Conservation (phyloP, 1,140 invertebrate genomes). For the Saccostrea glomerata region DNA sequence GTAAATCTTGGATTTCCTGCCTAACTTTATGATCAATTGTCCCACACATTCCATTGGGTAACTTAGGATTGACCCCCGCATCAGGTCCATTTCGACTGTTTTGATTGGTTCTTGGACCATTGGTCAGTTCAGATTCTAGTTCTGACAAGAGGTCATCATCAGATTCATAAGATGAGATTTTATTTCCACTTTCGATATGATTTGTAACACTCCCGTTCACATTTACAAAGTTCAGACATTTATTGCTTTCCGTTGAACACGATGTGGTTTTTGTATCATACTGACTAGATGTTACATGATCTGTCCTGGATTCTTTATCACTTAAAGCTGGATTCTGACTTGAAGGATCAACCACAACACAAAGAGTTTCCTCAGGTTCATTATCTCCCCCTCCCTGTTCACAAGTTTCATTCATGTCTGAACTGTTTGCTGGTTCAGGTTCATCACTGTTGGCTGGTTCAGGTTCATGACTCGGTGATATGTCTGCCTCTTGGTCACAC, state of each 20-base stretch:
- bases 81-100: not conserved
- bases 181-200: constrained; percentile 22
- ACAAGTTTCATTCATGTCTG: constrained; percentile 18
- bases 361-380: constrained; percentile 39
- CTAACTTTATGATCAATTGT: constrained; percentile 37
- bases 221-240: not conserved
- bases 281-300: constrained; percentile 10
- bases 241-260: not conserved
- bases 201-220: not conserved
- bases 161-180: not conserved
- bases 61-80: not conserved
- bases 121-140: constrained; percentile 61
- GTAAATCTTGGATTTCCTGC: constrained; percentile 51
- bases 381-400: constrained; percentile 38
- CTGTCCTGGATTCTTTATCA: not conserved
- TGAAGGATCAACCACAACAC: constrained; percentile 25
- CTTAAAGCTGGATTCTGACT: not conserved
- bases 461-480: constrained; percentile 1
- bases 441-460: not conserved
- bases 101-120: constrained; percentile 17
- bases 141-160: constrained; percentile 65
- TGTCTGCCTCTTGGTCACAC: constrained; percentile 57
- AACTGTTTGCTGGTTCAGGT: not conserved
- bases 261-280: not conserved
- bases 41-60: constrained; percentile 3